Percentiles rank a stretch among this genome's conserved stretches.
These are phyloP conservation scores for Siniperca knerii DNA, from an alignment of 2,113 vertebrate genomes.

Conservation along the genomic window DNA sequence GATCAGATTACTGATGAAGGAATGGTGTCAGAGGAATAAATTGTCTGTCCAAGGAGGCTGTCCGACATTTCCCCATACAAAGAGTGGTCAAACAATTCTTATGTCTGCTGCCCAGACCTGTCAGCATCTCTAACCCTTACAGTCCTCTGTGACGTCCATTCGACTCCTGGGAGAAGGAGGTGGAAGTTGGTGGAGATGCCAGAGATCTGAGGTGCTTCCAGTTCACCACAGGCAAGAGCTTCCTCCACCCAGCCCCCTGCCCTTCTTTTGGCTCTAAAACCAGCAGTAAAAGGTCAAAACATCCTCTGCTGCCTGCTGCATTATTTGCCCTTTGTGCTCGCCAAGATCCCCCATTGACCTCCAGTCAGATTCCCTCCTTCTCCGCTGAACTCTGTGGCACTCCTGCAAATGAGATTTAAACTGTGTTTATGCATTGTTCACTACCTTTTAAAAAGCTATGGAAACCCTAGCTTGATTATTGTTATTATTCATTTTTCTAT, in stretches of 20 bases:
- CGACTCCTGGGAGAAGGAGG: conserved; percentile 10
- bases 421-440: not conserved
- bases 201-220: conserved; percentile 48
- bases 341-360: conserved; percentile 72
- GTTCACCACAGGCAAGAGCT: conserved; percentile 46
- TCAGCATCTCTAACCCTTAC: conserved; percentile 27
- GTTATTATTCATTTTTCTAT: not conserved
- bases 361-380: conserved; percentile 37
- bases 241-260: conserved; percentile 52
- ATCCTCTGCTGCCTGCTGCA: conserved; percentile 52
- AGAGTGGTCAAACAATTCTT: conserved; percentile 10
- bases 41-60: not conserved
- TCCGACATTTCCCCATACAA: not conserved
- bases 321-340: conserved; percentile 69
- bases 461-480: not conserved
- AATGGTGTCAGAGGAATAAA: not conserved
- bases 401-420: conserved; percentile 36
- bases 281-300: conserved; percentile 73
- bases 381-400: not conserved
- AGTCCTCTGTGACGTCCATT: conserved; percentile 17
- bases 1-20: not conserved
- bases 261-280: conserved; percentile 60
- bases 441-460: conserved; percentile 14
- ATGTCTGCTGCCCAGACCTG: conserved; percentile 36
- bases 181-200: conserved; percentile 25